A percentile compares a stretch with the other conserved stretches of the same genome.
These are phyloP conservation scores for Nycticorax nycticorax DNA, from an alignment of 2,113 vertebrate genomes.

Conservation along the genomic window DNA sequence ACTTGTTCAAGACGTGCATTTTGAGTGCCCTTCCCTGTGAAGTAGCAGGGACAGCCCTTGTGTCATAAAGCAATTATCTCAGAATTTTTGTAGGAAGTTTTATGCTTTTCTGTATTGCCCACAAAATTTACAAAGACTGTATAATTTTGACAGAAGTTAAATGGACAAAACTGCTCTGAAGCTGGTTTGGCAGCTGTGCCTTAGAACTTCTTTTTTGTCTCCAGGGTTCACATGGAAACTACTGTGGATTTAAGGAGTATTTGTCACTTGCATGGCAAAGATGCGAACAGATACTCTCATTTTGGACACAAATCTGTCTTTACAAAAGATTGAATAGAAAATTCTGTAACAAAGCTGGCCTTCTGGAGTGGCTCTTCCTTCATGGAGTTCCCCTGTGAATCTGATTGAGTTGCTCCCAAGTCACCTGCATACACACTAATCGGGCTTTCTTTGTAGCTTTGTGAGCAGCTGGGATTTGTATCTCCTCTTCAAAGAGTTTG, in stretches of 20 bases:
- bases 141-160: conserved; percentile 7
- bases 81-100: neutral
- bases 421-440: neutral
- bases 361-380: neutral
- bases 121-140: neutral
- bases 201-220: neutral
- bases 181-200: neutral
- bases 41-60: neutral
- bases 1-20: neutral
- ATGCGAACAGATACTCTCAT: neutral
- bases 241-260: conserved; percentile 1
- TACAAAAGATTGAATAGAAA: neutral
- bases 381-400: neutral
- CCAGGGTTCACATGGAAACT: neutral
- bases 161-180: conserved; percentile 10
- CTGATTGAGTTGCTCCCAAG: neutral
- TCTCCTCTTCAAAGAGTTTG: neutral
- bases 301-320: neutral
- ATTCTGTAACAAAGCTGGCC: neutral
- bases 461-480: neutral
- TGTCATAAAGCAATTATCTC: neutral
- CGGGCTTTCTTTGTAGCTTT: neutral
- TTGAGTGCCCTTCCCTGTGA: neutral
- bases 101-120: neutral
- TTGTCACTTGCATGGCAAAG: neutral